Evolutionary conservation across 1,140 invertebrate species (phyloP).

Genomic region (Doryteuthis pealeii): DNA sequence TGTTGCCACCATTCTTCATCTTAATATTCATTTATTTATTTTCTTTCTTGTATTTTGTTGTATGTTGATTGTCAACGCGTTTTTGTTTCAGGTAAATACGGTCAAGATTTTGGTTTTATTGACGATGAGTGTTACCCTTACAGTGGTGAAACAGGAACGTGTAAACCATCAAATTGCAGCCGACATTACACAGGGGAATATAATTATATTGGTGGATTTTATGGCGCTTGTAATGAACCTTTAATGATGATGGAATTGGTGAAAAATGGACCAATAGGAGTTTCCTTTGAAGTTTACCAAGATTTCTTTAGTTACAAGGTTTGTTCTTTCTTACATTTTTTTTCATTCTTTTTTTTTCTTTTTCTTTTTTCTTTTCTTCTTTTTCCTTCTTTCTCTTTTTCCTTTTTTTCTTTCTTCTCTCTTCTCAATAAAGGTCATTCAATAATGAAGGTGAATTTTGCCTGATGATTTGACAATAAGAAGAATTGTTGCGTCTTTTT

Average conservation of each 20-base stretch:
- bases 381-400: too few relatives aligned
- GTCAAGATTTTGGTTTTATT: constrained; percentile 64
- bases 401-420: too few relatives aligned
- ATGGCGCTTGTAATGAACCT: constrained; percentile 64
- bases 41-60: too few relatives aligned
- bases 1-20: too few relatives aligned
- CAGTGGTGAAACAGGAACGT: constrained; percentile 52
- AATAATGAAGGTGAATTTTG: too few relatives aligned
- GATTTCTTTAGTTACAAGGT: constrained; percentile 56
- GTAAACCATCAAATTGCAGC: constrained; percentile 46
- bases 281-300: constrained; percentile 63
- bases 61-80: too few relatives aligned
- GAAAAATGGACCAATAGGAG: constrained; percentile 63
- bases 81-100: constrained; percentile 59
- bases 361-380: too few relatives aligned
- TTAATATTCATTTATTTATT: too few relatives aligned
- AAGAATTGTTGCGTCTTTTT: too few relatives aligned
- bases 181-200: constrained; percentile 62
- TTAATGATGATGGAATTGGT: constrained; percentile 62
- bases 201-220: constrained; percentile 62
- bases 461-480: too few relatives aligned
- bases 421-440: too few relatives aligned
- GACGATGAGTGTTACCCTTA: constrained; percentile 63
- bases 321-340: too few relatives aligned
- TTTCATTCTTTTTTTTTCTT: neutral